phyloP scores from a whole-genome alignment of 2,113 vertebrate species.

The Oxyura jamaicensis region DNA sequence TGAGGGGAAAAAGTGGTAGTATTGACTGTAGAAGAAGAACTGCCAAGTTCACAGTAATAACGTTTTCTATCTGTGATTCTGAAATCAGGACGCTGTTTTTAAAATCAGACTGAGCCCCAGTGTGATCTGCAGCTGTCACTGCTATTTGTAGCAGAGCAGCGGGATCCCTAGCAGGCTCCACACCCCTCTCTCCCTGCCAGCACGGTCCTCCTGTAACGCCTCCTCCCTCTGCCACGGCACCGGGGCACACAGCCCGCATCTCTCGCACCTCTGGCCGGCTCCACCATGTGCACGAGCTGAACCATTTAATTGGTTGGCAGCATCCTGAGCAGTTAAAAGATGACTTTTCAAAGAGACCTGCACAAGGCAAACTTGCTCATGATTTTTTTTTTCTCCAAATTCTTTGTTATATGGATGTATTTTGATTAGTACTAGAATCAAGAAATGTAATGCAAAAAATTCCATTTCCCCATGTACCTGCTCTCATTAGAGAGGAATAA shows the following conservation, averaged over 20 bases:
- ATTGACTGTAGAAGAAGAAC: neutral
- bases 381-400: rapidly evolving
- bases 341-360: neutral
- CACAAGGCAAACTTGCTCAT: neutral
- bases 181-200: neutral
- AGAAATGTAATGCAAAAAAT: neutral
- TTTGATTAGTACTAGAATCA: neutral
- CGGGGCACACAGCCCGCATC: neutral
- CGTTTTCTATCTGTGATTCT: neutral
- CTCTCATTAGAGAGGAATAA: neutral
- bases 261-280: neutral
- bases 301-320: neutral
- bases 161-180: neutral
- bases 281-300: rapidly evolving
- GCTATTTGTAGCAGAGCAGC: rapidly evolving
- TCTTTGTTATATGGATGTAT: neutral
- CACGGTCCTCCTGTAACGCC: neutral
- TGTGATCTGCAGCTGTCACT: neutral
- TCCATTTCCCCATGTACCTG: neutral
- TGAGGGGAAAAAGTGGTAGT: too few relatives aligned
- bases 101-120: neutral
- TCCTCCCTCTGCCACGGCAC: neutral
- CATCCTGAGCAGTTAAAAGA: neutral
- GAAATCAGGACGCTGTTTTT: neutral
- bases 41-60: neutral